Percentiles rank a stretch among this genome's conserved stretches.
phyloP scores from a whole-genome alignment of 2,113 vertebrate species.

The Eubucco bourcierii region DNA sequence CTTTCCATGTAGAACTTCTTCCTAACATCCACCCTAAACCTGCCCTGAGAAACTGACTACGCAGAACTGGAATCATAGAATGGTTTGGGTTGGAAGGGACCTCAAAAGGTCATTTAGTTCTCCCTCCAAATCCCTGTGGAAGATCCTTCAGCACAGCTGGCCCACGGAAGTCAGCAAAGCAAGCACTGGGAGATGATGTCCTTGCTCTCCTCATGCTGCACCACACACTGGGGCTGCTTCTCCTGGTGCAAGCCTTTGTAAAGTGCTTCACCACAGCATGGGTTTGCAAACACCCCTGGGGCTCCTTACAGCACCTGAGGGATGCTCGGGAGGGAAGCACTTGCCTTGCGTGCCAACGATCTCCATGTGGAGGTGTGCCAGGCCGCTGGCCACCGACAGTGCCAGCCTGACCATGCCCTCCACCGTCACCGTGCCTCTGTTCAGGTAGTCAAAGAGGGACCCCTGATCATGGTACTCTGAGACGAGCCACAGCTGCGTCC shows the following conservation, averaged over 20 bases:
- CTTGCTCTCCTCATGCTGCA: background rate
- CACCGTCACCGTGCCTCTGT: conserved; percentile 85
- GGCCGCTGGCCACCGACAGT: conserved; percentile 88
- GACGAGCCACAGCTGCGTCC: conserved; percentile 99
- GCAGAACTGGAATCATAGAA: background rate
- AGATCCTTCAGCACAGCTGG: background rate
- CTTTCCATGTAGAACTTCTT: too few relatives aligned
- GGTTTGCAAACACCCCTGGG: background rate
- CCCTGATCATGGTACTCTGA: conserved; percentile 97
- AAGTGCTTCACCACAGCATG: accelerated
- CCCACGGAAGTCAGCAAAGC: accelerated
- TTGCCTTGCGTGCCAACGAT: conserved; percentile 95
- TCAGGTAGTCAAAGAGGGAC: conserved; percentile 95
- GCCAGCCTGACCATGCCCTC: conserved; percentile 86
- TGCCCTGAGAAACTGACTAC: background rate
- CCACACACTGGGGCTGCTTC: background rate
- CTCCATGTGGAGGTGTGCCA: conserved; percentile 98
- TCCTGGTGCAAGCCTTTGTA: accelerated
- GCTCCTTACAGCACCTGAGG: background rate
- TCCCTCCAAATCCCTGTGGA: accelerated
- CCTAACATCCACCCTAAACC: too few relatives aligned
- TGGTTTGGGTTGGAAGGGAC: too few relatives aligned
- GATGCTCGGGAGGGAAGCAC: background rate
- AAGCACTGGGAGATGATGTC: accelerated
- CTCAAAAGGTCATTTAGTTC: background rate